These are phyloP conservation scores for Hiodon tergisus DNA, from an alignment of 2,113 vertebrate genomes.

Conservation along the genomic window DNA sequence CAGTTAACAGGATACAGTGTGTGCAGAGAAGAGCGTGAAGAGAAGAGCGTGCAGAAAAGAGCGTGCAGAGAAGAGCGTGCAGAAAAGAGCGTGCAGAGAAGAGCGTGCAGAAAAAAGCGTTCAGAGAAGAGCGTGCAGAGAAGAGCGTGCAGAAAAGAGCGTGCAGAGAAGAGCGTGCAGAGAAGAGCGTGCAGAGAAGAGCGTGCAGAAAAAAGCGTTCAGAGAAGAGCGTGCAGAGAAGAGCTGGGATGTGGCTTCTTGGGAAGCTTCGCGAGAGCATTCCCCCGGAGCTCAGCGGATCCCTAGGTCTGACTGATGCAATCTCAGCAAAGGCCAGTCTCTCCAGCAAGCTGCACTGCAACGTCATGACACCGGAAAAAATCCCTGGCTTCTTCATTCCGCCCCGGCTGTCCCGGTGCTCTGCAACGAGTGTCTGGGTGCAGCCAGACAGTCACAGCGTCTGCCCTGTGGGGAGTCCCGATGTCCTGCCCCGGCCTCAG, in stretches of 20 bases:
- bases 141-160: no score
- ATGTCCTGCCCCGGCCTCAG: background rate
- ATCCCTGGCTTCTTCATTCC: slow-evolving; percentile 69
- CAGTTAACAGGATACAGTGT: no score
- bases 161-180: no score
- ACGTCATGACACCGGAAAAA: slow-evolving; percentile 64
- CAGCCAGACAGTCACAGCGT: background rate
- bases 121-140: no score
- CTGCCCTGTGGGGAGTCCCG: background rate
- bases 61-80: no score
- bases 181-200: no score
- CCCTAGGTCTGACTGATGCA: slow-evolving; percentile 38
- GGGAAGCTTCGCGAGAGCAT: slow-evolving; percentile 47
- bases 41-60: no score
- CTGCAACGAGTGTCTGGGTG: slow-evolving; percentile 2
- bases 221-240: no score
- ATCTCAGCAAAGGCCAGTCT: slow-evolving; percentile 38
- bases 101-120: no score
- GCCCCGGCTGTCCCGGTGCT: slow-evolving; percentile 47
- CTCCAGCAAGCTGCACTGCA: slow-evolving; percentile 49
- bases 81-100: no score
- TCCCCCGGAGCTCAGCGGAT: slow-evolving; percentile 39
- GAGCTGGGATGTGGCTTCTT: slow-evolving; percentile 47
- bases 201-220: background rate
- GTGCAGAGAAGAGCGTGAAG: no score